Base-by-base conservation (phyloP, 2,888 invertebrate genomes). In the Isoperla grammatica region DNA sequence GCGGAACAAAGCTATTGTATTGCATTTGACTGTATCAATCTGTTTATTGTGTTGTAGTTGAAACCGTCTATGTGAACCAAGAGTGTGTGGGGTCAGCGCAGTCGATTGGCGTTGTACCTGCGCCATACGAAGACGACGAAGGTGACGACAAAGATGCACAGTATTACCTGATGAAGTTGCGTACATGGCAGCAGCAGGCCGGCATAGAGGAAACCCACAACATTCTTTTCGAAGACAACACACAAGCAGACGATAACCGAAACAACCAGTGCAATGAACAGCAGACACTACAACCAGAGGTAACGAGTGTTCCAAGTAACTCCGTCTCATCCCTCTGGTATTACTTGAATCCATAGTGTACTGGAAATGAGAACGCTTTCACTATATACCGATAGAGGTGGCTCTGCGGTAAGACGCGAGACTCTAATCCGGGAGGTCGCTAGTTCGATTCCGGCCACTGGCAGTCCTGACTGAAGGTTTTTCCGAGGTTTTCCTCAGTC, bases 91-190 rank as follows among this genome's bases (percentile, higher is more conserved):
- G 2, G 11, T 2, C 3, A 6, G 8, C 29, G 29, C 15, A 35
- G 4, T 50, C 29, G 5, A 19, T 46, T 9, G 9, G 6, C 20
- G 4, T 8, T 5, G 46, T 22, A 20, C 13, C 45, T 2, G 19
- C 19, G 9, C 20, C 12, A 5, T 12, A 15, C 11, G 9, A 42
- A n/a, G 37, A 37, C 12, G 39, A 45, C 22, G 49, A 49, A 1
- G 49, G 40, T 13, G 39, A 40, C 5, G 49, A 50, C 11, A 63
- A 62, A 40, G 59, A 61, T 19, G 60, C 62, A 3, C 48, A 53
- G 35, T 65, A 65, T 43, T 75, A 73, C 66, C 63, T 69, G 63
- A 72, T 73, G 61, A 68, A 73, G 57, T 67, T 76, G 46, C 69
- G 70, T 54, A 65, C 64, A 20, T 67, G 74, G 11, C 67, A 74